These are phyloP conservation scores for Coryphaenoides rupestris DNA, from an alignment of 2,113 vertebrate genomes.

Conservation along the genomic window DNA sequence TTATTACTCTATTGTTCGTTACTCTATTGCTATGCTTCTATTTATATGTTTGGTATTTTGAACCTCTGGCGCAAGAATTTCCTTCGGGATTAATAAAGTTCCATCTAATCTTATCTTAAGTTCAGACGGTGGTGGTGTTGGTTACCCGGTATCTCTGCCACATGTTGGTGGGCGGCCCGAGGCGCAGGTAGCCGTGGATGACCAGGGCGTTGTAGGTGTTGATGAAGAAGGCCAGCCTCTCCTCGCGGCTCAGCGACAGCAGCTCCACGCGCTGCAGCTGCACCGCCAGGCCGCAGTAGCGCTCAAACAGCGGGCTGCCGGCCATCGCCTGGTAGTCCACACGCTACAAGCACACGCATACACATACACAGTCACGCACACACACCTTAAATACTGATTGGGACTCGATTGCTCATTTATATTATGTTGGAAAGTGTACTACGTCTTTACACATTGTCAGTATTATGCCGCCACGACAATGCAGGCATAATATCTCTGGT, in stretches of 20 bases:
- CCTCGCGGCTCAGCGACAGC: conserved; percentile 67
- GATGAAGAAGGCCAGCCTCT: conserved; percentile 81
- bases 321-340: conserved; percentile 76
- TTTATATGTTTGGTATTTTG: too few relatives aligned
- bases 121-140: too few relatives aligned
- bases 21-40: too few relatives aligned
- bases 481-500: too few relatives aligned
- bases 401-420: too few relatives aligned
- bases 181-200: conserved; percentile 72
- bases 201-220: conserved; percentile 79
- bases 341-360: conserved; percentile 40
- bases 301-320: conserved; percentile 58
- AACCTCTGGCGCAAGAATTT: too few relatives aligned
- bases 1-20: too few relatives aligned
- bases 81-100: too few relatives aligned
- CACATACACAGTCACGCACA: not conserved
- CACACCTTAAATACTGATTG: not conserved
- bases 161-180: conserved; percentile 72
- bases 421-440: too few relatives aligned
- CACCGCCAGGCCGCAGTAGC: conserved; percentile 70
- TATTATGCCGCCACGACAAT: too few relatives aligned
- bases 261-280: conserved; percentile 75
- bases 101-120: too few relatives aligned
- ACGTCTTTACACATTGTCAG: too few relatives aligned
- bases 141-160: conserved; percentile 80